Conservation (phyloP, 2,888 invertebrate genomes). For the Dichetophora obliterata region DNA sequence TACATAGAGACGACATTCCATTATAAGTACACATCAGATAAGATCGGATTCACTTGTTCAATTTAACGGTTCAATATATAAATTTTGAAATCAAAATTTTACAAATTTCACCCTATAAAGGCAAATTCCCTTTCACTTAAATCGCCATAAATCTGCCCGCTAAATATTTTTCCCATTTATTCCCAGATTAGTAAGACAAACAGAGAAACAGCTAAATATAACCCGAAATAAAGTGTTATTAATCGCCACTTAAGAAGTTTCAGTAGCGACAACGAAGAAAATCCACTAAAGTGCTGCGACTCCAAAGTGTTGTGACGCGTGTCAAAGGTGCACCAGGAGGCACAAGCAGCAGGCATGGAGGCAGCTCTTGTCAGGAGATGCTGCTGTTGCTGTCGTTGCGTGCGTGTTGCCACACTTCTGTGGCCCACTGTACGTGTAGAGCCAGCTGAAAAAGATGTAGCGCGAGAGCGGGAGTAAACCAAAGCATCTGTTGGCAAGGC, state of each 20-base stretch:
- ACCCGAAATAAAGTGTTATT: background rate
- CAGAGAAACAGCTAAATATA: background rate
- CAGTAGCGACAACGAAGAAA: background rate
- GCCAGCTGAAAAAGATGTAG: background rate
- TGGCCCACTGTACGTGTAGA: slow-evolving; percentile 3
- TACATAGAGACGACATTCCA: too few species aligned
- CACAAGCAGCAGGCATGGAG: background rate
- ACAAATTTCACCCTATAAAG: background rate
- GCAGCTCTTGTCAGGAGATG: background rate
- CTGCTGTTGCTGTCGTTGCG: background rate
- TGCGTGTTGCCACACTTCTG: slow-evolving; percentile 17
- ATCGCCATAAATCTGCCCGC: slow-evolving; percentile 17
- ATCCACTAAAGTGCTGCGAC: background rate
- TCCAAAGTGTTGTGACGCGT: slow-evolving; percentile 20
- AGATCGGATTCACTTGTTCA: too few species aligned
- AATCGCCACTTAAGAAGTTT: background rate
- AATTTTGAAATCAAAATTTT: background rate
- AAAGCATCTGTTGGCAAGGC: slow-evolving; percentile 12
- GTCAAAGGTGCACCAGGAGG: background rate
- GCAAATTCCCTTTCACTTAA: background rate
- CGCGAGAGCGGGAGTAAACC: background rate
- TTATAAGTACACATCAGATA: too few species aligned
- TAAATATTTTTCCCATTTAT: background rate
- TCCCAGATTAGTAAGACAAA: background rate
- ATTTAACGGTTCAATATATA: background rate